Percentiles rank a stretch among this genome's conserved stretches.
These are phyloP conservation scores for Vidua macroura DNA, from an alignment of 2,113 vertebrate species.

Conservation along the genomic window DNA sequence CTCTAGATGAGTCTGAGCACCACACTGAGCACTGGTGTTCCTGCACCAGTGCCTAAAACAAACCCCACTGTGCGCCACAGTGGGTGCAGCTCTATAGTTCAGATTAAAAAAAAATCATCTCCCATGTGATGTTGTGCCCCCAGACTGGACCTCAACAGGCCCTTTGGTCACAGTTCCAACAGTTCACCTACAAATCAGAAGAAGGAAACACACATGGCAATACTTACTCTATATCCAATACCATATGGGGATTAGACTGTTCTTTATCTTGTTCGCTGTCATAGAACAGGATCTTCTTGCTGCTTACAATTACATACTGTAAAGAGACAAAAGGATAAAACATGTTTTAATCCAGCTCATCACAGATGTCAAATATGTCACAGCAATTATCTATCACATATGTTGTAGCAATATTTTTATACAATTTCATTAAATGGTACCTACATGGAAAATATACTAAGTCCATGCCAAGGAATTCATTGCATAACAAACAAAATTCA, in stretches of 20 bases:
- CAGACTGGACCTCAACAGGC: not conserved
- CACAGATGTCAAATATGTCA: not conserved
- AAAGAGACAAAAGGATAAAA: slow-evolving; percentile 32
- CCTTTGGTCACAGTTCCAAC: not conserved
- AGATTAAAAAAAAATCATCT: not conserved
- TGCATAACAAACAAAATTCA: not conserved
- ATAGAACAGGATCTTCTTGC: slow-evolving; percentile 99
- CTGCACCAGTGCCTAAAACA: not conserved
- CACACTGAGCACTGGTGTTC: not conserved
- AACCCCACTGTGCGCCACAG: not conserved
- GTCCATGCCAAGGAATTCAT: not conserved
- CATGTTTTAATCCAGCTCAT: not conserved
- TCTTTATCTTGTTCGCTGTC: slow-evolving; percentile 97
- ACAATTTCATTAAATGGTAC: not conserved
- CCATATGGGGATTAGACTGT: slow-evolving; percentile 96
- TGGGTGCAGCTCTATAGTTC: not conserved
- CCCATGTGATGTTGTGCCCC: not conserved
- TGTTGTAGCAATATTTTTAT: not conserved
- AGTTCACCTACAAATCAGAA: not conserved
- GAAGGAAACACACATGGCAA: not conserved
- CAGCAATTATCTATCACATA: not conserved
- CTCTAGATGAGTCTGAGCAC: not conserved
- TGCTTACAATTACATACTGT: slow-evolving; percentile 98
- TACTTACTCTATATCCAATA: slow-evolving; percentile 98
- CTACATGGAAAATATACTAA: not conserved